Evolutionary conservation across 2,888 invertebrate genomes (phyloP), one percentile per base, ranked within the genome.

Genomic region (Mythimna ferrago): DNA sequence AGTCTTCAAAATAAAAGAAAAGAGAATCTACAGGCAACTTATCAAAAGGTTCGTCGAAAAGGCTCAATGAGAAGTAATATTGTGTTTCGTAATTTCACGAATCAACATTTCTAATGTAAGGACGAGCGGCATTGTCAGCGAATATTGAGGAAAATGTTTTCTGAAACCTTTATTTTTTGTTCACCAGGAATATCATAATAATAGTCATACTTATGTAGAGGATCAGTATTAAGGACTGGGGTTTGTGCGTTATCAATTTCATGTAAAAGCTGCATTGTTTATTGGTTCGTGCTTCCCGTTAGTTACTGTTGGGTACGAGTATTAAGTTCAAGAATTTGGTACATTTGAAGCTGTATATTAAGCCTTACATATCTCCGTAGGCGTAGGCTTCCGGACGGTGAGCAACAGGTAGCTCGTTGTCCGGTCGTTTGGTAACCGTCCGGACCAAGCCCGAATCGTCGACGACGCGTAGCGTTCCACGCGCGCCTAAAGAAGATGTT

Each of bases 1-100:
- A 32, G 16, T 60, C 56, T 65, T 53, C 32, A 54, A 66, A 75
- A 71, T 78, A 41, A 76, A 60, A 16, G n/a, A 48, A 54, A 56
- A 57, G 26, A 60, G 53, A 57, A 56, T 58, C 53, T 35, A 60
- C 53, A 69, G 21, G 58, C 69, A 79, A 69, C 57, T 80, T 83
- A 83, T 83, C 66, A 83, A 83, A 81, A 81, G 76, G 69, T 65
- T 69, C 71, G 38, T 67, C 61, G 71, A 64, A 83, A 83, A 80
- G 69, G 61, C 35, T 70, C 76, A 75, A 75, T 76, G 76, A 57
- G 66, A 83, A 72, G 83, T 76, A 76, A 76, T 83, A 80, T 83
- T 80, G 65, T 81, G 80, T 83, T 81, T 61, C 66, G 83, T 83
- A 81, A 83, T 81, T 83, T 81, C 63, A 80, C 80, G 80, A 80